Evolutionary conservation across 2,888 invertebrate species (phyloP).

Genomic region (Thelaira solivaga): DNA sequence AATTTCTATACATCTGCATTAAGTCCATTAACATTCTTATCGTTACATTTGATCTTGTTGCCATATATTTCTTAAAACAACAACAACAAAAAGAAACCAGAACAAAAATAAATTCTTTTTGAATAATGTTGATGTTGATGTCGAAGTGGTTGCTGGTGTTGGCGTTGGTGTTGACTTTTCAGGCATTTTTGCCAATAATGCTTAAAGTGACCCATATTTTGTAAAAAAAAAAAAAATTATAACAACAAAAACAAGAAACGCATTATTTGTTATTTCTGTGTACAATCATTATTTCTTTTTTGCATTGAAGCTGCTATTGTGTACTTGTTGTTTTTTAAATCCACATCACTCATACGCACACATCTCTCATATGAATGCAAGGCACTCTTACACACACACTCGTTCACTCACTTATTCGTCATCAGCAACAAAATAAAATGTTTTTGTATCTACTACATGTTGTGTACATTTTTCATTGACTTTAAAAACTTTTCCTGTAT

Average conservation of each 20-base stretch:
- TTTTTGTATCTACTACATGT: too few species aligned
- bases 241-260: neutral
- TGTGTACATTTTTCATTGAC: conserved; percentile 52
- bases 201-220: conserved; percentile 59
- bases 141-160: neutral
- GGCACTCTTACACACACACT: neutral
- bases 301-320: conserved; percentile 35
- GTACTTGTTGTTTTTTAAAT: conserved; percentile 29
- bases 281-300: neutral
- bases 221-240: neutral
- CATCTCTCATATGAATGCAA: neutral
- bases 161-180: conserved; percentile 32
- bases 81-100: too few species aligned
- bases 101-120: conserved; percentile 3
- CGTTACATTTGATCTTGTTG: conserved; percentile 49
- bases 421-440: conserved; percentile 13
- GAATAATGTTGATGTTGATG: neutral
- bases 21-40: conserved; percentile 54
- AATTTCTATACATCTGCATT: conserved; percentile 16
- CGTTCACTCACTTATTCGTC: neutral
- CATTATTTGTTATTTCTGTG: neutral
- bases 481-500: conserved; percentile 40
- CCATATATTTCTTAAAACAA: neutral
- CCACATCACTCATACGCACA: conserved; percentile 29
- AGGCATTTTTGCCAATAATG: conserved; percentile 47